phyloP scores from a whole-genome alignment of 1,140 invertebrate genomes.

The Conus betulinus region DNA sequence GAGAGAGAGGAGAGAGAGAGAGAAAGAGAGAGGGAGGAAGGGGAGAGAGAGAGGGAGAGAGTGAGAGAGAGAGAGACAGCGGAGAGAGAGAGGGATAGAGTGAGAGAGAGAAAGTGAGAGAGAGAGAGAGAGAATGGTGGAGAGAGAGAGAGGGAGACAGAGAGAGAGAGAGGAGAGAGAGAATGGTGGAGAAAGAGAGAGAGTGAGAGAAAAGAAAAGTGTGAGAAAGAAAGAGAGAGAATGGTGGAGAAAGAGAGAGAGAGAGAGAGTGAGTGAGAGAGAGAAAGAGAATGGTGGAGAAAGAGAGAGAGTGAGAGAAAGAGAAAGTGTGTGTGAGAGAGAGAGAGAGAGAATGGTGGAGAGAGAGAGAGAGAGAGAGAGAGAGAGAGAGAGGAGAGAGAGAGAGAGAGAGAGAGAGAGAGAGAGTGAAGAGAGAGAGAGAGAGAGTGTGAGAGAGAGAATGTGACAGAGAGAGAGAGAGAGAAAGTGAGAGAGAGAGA shows the following conservation, averaged over 20 bases:
- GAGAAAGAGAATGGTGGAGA: constrained; percentile 9
- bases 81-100: background rate
- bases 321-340: too few relatives aligned
- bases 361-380: constrained; percentile 24
- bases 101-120: too few relatives aligned
- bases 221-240: background rate
- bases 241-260: background rate
- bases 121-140: too few relatives aligned
- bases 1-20: background rate
- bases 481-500: background rate
- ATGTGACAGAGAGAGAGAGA: constrained; percentile 17
- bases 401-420: constrained; percentile 24
- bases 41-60: background rate
- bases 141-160: too few relatives aligned
- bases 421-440: constrained; percentile 29
- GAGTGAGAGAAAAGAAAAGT: background rate
- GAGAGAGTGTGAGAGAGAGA: constrained; percentile 7
- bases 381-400: constrained; percentile 22
- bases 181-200: background rate
- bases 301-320: constrained; percentile 29
- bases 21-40: background rate
- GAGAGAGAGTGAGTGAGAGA: constrained; percentile 14
- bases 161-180: too few relatives aligned
- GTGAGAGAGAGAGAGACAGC: background rate
- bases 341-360: constrained; percentile 9